These are phyloP conservation scores for Poeciliopsis prolifica DNA, from an alignment of 2,113 vertebrate species.

Conservation along the genomic window DNA sequence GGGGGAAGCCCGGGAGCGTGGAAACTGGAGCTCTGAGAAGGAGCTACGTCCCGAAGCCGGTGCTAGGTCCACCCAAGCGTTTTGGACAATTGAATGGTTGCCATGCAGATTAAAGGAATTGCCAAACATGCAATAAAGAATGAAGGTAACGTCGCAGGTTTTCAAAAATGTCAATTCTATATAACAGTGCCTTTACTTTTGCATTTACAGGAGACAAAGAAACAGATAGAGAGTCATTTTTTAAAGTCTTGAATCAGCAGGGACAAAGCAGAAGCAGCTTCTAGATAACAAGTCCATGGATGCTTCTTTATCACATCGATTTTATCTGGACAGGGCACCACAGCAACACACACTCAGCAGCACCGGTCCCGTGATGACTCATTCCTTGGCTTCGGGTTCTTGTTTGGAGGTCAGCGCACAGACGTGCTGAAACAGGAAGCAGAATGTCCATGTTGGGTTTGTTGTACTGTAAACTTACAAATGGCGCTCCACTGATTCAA, in stretches of 20 bases:
- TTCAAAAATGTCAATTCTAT: too few species aligned
- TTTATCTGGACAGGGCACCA: slow-evolving; percentile 32
- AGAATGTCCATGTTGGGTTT: slow-evolving; percentile 12
- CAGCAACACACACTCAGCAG: slow-evolving; percentile 8
- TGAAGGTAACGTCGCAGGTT: too few species aligned
- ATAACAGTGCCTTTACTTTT: too few species aligned
- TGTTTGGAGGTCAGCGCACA: neutral
- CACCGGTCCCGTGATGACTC: neutral
- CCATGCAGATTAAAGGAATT: too few species aligned
- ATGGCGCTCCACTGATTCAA: neutral
- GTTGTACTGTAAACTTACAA: neutral
- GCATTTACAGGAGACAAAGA: neutral
- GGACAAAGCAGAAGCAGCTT: slow-evolving; percentile 34
- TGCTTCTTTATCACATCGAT: slow-evolving; percentile 39
- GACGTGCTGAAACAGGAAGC: neutral
- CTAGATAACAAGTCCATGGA: slow-evolving; percentile 36
- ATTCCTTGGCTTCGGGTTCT: neutral
- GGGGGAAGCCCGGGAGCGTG: too few species aligned
- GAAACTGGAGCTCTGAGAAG: too few species aligned
- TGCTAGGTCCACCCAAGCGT: too few species aligned
- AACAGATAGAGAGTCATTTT: neutral
- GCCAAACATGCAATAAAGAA: too few species aligned
- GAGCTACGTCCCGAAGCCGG: too few species aligned
- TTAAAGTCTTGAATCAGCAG: neutral
- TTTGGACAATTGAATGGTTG: too few species aligned